Evolutionary conservation across 2,797 vertebrate species (phyloP).

Genomic region (Lophotriccus pileatus): DNA sequence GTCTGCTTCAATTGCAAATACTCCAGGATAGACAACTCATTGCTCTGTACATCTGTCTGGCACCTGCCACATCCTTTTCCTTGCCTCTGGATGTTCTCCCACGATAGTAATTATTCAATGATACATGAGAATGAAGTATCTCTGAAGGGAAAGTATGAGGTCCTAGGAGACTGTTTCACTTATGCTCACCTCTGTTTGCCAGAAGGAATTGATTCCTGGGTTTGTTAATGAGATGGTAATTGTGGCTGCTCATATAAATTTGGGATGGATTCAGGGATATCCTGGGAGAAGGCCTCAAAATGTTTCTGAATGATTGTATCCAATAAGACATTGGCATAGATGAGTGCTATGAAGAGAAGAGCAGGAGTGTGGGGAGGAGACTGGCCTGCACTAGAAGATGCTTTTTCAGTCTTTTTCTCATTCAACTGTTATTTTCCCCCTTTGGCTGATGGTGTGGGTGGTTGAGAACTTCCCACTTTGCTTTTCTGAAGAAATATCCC

Average conservation of each 20-base stretch:
- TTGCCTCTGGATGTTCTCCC: not conserved
- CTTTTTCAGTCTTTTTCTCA: not conserved
- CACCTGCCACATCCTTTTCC: not conserved
- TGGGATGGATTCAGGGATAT: not conserved
- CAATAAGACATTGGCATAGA: not conserved
- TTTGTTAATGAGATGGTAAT: not conserved
- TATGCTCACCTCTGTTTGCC: not conserved
- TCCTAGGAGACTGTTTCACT: not conserved
- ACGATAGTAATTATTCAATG: not conserved
- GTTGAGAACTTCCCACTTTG: not conserved
- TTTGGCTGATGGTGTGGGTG: not conserved
- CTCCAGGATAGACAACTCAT: not conserved
- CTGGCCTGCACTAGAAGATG: not conserved
- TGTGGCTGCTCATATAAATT: not conserved
- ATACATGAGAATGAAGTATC: not conserved
- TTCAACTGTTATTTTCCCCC: not conserved
- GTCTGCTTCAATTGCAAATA: not conserved
- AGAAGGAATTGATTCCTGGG: not conserved
- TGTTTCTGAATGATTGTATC: not conserved
- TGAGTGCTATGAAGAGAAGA: not conserved
- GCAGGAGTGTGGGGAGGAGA: not conserved
- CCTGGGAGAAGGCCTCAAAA: not conserved
- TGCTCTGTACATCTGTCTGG: not conserved
- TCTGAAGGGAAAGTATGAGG: not conserved
- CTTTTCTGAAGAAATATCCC: not conserved